A percentile compares a stretch with the other conserved stretches of the same genome.
Conservation (phyloP, 2,797 vertebrate species). For the Linurgus olivaceus region DNA sequence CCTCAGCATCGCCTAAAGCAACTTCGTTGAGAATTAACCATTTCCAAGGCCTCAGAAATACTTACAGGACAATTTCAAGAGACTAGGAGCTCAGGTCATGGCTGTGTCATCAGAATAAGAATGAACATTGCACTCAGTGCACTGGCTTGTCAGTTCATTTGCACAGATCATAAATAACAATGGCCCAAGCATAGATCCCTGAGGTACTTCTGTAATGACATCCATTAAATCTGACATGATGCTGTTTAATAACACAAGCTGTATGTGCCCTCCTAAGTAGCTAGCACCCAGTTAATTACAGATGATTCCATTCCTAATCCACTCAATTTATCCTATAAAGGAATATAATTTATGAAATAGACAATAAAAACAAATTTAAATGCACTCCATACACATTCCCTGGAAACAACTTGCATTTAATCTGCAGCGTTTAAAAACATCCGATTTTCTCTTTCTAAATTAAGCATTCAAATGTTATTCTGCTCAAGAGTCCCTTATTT, state of each 20-base stretch:
- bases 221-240: conserved; percentile 79
- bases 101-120: conserved; percentile 65
- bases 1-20: not conserved
- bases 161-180: conserved; percentile 76
- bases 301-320: conserved; percentile 72
- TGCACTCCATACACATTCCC: conserved; percentile 34
- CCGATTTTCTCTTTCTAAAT: conserved; percentile 5
- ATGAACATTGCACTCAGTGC: conserved; percentile 32
- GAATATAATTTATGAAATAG: conserved; percentile 69
- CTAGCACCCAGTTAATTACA: conserved; percentile 77
- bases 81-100: not conserved
- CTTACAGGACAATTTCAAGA: not conserved
- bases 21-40: conserved; percentile 20
- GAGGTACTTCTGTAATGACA: conserved; percentile 76
- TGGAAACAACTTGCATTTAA: conserved; percentile 51
- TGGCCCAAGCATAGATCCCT: conserved; percentile 69
- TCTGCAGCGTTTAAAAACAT: conserved; percentile 20
- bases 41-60: conserved; percentile 14
- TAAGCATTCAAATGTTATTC: not conserved
- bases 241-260: conserved; percentile 76
- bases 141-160: conserved; percentile 73
- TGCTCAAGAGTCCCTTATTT: not conserved
- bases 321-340: conserved; percentile 73
- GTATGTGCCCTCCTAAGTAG: conserved; percentile 72
- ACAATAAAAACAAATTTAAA: conserved; percentile 71